phyloP scores from a whole-genome alignment of 2,113 vertebrate species.

The Alligator sinensis region DNA sequence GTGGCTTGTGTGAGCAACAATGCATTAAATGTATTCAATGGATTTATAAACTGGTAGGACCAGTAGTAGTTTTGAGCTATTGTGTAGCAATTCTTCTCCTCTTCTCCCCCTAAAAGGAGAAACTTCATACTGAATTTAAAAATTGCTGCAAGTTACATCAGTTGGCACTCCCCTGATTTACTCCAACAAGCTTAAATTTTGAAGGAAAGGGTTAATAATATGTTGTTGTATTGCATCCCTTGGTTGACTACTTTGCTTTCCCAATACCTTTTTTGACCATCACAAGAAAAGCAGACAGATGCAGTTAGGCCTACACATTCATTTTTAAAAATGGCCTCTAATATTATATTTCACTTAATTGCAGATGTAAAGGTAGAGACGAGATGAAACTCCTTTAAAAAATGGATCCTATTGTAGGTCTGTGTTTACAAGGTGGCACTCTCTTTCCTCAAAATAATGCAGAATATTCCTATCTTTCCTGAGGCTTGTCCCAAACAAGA shows the following conservation, averaged over 20 bases:
- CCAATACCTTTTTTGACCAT: background rate
- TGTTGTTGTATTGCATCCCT: background rate
- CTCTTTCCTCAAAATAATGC: background rate
- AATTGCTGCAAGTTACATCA: slow-evolving; percentile 14
- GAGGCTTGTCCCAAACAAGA: background rate
- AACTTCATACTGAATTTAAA: background rate
- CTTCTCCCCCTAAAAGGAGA: background rate
- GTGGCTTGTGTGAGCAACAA: rapidly evolving
- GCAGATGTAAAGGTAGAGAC: background rate
- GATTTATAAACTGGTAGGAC: slow-evolving; percentile 6
- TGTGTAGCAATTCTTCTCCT: slow-evolving; percentile 30
- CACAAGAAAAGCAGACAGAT: background rate
- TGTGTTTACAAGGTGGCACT: background rate
- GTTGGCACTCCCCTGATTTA: slow-evolving; percentile 50
- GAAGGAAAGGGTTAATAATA: slow-evolving; percentile 32
- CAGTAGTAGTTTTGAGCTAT: slow-evolving; percentile 2
- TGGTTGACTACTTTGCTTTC: slow-evolving; percentile 20
- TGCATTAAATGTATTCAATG: background rate
- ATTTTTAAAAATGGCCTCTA: background rate
- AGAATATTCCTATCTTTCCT: background rate
- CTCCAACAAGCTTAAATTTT: slow-evolving; percentile 57
- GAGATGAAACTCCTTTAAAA: background rate
- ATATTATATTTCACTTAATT: background rate
- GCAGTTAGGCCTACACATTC: background rate
- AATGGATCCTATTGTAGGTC: background rate